Percentiles rank a stretch among this genome's conserved stretches.
phyloP scores from a whole-genome alignment of 2,797 vertebrate species.

The Melanotaenia maccullochi region DNA sequence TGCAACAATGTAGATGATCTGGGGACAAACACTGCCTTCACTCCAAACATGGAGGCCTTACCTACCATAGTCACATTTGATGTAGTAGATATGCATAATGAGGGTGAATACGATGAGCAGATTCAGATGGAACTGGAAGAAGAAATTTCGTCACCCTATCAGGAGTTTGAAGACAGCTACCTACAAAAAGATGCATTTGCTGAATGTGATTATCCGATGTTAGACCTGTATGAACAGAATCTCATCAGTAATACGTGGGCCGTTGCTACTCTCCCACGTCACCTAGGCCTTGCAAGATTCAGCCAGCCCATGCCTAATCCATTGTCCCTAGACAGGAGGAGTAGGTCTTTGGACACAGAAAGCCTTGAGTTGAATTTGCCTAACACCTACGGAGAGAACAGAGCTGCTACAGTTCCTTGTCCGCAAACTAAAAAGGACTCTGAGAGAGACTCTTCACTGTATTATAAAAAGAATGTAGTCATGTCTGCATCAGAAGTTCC shows the following conservation, averaged over 20 bases:
- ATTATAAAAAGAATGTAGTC: constrained; percentile 72
- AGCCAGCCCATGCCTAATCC: constrained; percentile 83
- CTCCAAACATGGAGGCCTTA: constrained; percentile 91
- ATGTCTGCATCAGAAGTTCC: constrained; percentile 54
- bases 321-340: constrained; percentile 89
- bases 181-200: constrained; percentile 90
- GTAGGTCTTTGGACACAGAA: constrained; percentile 93
- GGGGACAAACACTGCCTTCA: constrained; percentile 87
- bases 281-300: constrained; percentile 87
- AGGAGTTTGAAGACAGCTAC: constrained; percentile 91
- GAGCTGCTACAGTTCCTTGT: constrained; percentile 63
- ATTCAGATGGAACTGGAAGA: constrained; percentile 90
- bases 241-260: constrained; percentile 89
- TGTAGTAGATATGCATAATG: constrained; percentile 94
- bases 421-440: constrained; percentile 71
- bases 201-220: constrained; percentile 89
- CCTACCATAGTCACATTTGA: constrained; percentile 98
- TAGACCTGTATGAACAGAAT: constrained; percentile 83
- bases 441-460: constrained; percentile 62
- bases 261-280: constrained; percentile 92
- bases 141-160: constrained; percentile 88
- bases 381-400: constrained; percentile 71
- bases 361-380: constrained; percentile 87
- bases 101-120: constrained; percentile 93
- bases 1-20: constrained; percentile 84